Evolutionary conservation across 2,888 invertebrate species (phyloP).

Genomic region (Elysia crispata): DNA sequence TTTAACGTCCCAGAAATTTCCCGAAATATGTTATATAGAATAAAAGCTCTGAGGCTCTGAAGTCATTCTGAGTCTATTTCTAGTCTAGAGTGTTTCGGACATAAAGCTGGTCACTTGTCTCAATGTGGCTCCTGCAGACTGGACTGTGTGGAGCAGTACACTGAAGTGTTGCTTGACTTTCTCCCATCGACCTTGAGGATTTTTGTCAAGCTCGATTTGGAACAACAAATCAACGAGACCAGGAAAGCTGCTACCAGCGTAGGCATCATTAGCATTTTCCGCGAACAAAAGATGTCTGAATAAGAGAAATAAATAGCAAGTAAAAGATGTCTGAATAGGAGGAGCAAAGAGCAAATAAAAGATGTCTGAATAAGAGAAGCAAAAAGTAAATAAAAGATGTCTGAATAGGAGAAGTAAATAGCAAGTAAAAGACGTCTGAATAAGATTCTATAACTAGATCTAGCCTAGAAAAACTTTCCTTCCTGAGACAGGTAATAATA

Average conservation of each 20-base stretch:
- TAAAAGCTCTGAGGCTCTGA: background rate
- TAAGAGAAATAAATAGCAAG: no score
- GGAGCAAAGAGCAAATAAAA: no score
- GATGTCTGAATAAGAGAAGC: no score
- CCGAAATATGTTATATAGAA: no score
- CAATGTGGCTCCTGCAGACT: slow-evolving; percentile 62
- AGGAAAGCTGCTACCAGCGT: slow-evolving; percentile 72
- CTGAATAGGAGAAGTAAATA: no score
- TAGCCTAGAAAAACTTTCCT: no score
- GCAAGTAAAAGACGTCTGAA: no score
- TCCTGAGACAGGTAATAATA: no score
- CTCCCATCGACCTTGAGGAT: slow-evolving; percentile 54
- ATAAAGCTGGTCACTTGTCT: slow-evolving; percentile 58
- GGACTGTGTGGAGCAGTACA: slow-evolving; percentile 59
- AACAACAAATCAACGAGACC: slow-evolving; percentile 71
- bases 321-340: no score
- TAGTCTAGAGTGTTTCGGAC: slow-evolving; percentile 18
- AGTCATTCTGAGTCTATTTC: background rate
- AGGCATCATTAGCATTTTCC: slow-evolving; percentile 64
- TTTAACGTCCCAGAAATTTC: no score
- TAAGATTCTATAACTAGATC: no score
- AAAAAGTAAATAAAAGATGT: no score
- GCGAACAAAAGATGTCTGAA: slow-evolving; percentile 71
- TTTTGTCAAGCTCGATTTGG: slow-evolving; percentile 58
- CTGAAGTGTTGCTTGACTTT: slow-evolving; percentile 62